Percentiles rank a stretch among this genome's conserved stretches.
Evolutionary conservation across 2,888 invertebrate species (phyloP).

Genomic region (Temnothorax rugatulus): DNA sequence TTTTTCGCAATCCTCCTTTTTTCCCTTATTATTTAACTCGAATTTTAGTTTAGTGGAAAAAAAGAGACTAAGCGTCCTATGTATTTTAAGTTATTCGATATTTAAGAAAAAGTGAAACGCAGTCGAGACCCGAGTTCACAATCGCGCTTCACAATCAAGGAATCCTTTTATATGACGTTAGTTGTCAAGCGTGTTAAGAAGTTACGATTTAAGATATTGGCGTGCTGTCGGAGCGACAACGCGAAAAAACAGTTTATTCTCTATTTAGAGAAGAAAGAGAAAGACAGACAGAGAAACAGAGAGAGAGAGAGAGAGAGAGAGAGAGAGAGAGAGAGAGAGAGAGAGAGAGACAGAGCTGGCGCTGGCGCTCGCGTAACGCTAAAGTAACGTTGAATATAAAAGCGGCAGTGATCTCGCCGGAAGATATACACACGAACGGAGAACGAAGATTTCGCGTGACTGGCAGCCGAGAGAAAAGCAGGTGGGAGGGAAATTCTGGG

Average conservation of each 20-base stretch:
- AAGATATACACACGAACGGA: slow-evolving; percentile 31
- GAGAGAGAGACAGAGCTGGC: not conserved
- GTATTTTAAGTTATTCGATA: not conserved
- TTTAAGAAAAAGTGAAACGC: not conserved
- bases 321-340: no score
- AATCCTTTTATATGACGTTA: not conserved
- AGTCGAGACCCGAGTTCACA: not conserved
- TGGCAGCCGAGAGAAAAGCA: slow-evolving; percentile 43
- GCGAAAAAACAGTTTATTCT: slow-evolving; percentile 4
- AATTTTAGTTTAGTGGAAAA: not conserved
- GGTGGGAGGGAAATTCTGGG: slow-evolving; percentile 34
- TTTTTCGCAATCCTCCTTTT: not conserved
- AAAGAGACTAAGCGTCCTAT: not conserved
- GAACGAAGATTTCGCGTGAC: slow-evolving; percentile 49
- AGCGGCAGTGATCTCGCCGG: slow-evolving; percentile 32
- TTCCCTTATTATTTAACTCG: not conserved
- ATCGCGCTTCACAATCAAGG: not conserved
- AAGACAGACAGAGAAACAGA: not conserved
- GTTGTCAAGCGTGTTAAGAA: slow-evolving; percentile 14
- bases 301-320: not conserved
- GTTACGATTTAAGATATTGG: not conserved
- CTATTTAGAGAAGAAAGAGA: not conserved
- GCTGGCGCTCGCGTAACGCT: slow-evolving; percentile 21
- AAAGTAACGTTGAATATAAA: slow-evolving; percentile 52
- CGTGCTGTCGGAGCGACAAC: not conserved